phyloP scores from a whole-genome alignment of 2,888 invertebrate species.

The Pseudoips prasinana region DNA sequence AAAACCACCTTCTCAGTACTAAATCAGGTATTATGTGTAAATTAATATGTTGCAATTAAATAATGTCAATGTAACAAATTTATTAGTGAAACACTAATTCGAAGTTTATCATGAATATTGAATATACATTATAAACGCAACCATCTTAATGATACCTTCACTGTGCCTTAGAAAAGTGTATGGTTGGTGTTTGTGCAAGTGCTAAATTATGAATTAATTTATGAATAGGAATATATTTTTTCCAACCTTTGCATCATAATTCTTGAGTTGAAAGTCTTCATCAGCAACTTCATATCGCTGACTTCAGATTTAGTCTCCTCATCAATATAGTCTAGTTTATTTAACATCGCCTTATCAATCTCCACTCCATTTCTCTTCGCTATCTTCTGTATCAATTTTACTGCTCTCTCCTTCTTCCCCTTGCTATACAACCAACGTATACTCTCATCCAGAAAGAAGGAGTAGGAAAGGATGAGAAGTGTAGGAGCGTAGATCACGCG shows the following conservation, averaged over 20 bases:
- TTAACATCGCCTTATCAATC: constrained; percentile 49
- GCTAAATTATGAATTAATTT: too few species aligned
- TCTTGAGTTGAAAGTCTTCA: constrained; percentile 65
- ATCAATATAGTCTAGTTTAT: constrained; percentile 56
- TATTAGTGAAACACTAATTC: too few species aligned
- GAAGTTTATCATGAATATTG: too few species aligned
- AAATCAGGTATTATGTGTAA: too few species aligned
- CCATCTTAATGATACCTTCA: too few species aligned
- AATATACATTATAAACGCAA: too few species aligned
- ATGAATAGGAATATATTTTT: neutral
- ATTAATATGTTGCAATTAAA: too few species aligned
- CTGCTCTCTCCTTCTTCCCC: constrained; percentile 57
- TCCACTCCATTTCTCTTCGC: constrained; percentile 58
- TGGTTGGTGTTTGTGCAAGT: too few species aligned
- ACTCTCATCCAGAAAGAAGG: constrained; percentile 70
- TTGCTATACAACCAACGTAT: constrained; percentile 74
- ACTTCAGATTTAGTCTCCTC: constrained; percentile 45
- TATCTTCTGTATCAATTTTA: constrained; percentile 60
- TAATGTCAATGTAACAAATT: too few species aligned
- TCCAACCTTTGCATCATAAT: constrained; percentile 62
- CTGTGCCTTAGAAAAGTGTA: too few species aligned
- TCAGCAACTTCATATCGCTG: constrained; percentile 54
- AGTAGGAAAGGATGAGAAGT: constrained; percentile 60
- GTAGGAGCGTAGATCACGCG: constrained; percentile 70
- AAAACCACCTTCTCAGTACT: too few species aligned